Base-by-base conservation (phyloP, 2,888 invertebrate genomes). In the Chrysolina haemoptera region DNA sequence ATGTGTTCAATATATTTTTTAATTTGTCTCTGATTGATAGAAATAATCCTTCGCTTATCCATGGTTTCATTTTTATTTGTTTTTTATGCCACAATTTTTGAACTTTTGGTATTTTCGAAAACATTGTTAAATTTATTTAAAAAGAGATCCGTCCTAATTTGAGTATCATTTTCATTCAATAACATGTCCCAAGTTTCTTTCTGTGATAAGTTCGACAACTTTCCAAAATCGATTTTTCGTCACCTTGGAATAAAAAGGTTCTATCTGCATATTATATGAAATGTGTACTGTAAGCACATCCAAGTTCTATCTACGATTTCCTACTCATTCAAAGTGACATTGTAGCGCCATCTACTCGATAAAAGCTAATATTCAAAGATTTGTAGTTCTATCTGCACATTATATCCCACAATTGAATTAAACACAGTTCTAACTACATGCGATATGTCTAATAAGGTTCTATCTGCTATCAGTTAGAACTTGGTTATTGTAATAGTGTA, bases 381-480 rank as follows among this genome's bases (percentile, higher is more conserved):
- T 50, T 50, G 18, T 50, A 50, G 50, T 16, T 50, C 50, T 50
- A 50, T 50, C 50, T 50, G 50, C 50, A 50, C 9, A 50, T 50
- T 18, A 50, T 9, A 50, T 50, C 9, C 50, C 18, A 50, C 18
- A 50, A 50, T 50, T 8, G n/a, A n/a, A 50, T 50, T 8, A 18
- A 50, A 50, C 18, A 50, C 50, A 50, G 18, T 50, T 50, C 50
- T 50, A 50, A 18, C 50, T 18, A 50, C 50, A 50, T 16, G 9
- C 50, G 18, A 50, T 50, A 16, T 9, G 50, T 68, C 69, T 66
- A 12, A 66, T 27, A 66, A 18, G 65, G 65, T 66, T 66, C 14
- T 66, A 66, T 66, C 65, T 66, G 50, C 43, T n/a, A 62, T 22
- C 62, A 68, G n/a, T 68, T 68, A 68, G 68, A 68, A 59, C 41